Conservation (phyloP, 2,888 invertebrate genomes). For the Axea sp. region DNA sequence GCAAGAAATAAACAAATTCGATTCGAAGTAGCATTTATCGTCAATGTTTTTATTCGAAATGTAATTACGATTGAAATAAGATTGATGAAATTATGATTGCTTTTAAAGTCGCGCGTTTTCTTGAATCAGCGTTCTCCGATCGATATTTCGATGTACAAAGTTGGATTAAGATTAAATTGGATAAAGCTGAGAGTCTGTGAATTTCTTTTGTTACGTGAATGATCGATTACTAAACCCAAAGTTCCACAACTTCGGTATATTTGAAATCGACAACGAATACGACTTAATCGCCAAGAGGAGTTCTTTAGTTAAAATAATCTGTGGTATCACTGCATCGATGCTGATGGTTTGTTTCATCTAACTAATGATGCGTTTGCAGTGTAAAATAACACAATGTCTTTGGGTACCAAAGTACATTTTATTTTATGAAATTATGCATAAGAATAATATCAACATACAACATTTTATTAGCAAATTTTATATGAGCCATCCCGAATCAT, state of each 20-base stretch:
- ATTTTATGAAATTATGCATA: too few relatives aligned
- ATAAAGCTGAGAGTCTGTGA: conserved; percentile 18
- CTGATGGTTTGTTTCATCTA: conserved; percentile 26
- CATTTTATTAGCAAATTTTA: too few relatives aligned
- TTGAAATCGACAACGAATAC: conserved; percentile 36
- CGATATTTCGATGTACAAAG: conserved; percentile 13
- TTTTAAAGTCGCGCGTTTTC: conserved; percentile 14
- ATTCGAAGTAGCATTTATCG: not conserved
- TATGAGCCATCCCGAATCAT: too few relatives aligned
- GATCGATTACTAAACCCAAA: conserved; percentile 45
- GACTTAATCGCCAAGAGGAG: conserved; percentile 33
- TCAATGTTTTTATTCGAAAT: too few relatives aligned
- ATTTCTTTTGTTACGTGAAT: conserved; percentile 31
- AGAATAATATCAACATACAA: too few relatives aligned
- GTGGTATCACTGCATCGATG: not conserved
- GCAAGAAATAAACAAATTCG: conserved; percentile 1
- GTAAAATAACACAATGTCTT: too few relatives aligned
- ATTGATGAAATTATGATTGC: conserved; percentile 6
- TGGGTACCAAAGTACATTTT: too few relatives aligned
- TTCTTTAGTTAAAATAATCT: conserved; percentile 19
- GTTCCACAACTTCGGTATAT: conserved; percentile 34
- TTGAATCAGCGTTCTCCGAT: conserved; percentile 7
- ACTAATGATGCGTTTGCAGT: too few relatives aligned
- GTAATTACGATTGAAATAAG: conserved; percentile 3
- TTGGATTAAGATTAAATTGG: conserved; percentile 26